Evolutionary conservation across 1,140 invertebrate genomes (phyloP).

Genomic region (Pinna nobilis): DNA sequence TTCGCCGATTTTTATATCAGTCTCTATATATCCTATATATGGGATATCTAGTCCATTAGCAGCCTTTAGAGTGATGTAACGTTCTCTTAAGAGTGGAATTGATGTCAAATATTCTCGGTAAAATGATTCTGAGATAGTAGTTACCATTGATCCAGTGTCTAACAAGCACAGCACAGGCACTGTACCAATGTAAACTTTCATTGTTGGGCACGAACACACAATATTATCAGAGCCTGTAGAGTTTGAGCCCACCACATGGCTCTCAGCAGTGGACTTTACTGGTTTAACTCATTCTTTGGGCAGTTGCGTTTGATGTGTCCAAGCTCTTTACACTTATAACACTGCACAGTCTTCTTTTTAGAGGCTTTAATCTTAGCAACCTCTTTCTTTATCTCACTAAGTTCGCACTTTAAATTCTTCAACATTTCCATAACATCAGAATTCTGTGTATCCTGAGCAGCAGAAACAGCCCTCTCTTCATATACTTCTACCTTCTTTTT

Average conservation of each 20-base stretch:
- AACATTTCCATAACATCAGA: neutral
- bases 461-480: neutral
- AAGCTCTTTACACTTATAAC: too few relatives aligned
- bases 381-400: neutral
- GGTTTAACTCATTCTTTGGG: neutral
- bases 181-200: neutral
- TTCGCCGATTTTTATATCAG: slow-evolving; percentile 16
- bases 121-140: slow-evolving; percentile 22
- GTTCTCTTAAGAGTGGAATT: neutral
- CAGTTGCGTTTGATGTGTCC: slow-evolving; percentile 7
- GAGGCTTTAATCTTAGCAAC: neutral
- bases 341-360: neutral
- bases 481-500: neutral
- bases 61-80: slow-evolving; percentile 1
- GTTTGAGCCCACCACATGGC: slow-evolving; percentile 2
- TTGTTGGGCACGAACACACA: neutral
- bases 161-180: neutral
- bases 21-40: slow-evolving; percentile 27
- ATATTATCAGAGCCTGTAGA: neutral
- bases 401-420: neutral
- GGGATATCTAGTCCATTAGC: slow-evolving; percentile 27
- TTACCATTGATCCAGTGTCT: slow-evolving; percentile 24
- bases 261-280: slow-evolving; percentile 1
- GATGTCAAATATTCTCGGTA: neutral
- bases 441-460: neutral